phyloP scores from a whole-genome alignment of 1,140 invertebrate species.

The Camponotus pennsylvanicus region DNA sequence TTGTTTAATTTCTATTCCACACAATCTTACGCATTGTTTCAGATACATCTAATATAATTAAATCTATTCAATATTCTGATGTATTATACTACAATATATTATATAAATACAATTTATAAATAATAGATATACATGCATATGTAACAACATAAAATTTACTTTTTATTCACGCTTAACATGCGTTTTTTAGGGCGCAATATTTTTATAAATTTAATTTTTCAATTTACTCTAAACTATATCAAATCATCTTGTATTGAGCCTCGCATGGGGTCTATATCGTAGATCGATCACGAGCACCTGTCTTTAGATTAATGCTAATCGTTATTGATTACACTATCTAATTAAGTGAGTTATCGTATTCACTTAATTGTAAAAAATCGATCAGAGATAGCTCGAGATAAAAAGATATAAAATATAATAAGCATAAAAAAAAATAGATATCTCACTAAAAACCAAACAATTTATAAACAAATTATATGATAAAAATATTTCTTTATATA shows the following conservation, averaged over 20 bases:
- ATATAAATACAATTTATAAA: too few relatives aligned
- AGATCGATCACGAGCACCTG: constrained; percentile 70
- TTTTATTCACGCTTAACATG: not conserved
- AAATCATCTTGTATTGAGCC: constrained; percentile 23
- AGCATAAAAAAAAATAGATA: not conserved
- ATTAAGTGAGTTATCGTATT: constrained; percentile 52
- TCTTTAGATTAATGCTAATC: constrained; percentile 40
- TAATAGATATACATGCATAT: too few relatives aligned
- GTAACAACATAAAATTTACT: not conserved
- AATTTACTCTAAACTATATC: constrained; percentile 20
- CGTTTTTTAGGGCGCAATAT: not conserved
- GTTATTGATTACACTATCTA: constrained; percentile 64
- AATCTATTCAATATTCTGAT: not conserved
- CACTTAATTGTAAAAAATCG: constrained; percentile 6
- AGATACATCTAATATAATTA: not conserved
- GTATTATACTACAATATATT: not conserved
- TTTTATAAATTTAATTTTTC: not conserved
- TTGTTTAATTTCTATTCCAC: constrained; percentile 23
- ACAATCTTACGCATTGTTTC: not conserved
- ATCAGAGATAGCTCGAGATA: not conserved
- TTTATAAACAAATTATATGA: not conserved
- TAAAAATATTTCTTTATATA: not conserved
- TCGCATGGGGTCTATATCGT: constrained; percentile 25
- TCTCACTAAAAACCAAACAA: not conserved
- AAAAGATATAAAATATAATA: constrained; percentile 1